Percentiles rank a stretch among this genome's conserved stretches.
phyloP scores from a whole-genome alignment of 2,113 vertebrate species.

The Odocoileus virginianus region DNA sequence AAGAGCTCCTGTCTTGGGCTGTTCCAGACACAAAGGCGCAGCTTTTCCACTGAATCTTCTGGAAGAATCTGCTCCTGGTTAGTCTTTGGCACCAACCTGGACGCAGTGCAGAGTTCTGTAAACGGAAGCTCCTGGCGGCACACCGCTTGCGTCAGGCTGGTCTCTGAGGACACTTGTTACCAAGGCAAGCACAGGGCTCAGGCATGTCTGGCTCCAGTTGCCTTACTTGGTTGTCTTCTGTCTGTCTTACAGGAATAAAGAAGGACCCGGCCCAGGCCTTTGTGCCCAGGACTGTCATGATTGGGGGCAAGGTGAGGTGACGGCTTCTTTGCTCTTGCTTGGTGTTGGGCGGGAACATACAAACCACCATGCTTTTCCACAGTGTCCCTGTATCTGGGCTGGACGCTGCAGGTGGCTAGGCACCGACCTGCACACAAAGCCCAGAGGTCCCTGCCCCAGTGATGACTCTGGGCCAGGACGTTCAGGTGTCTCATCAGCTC shows the following conservation, averaged over 20 bases:
- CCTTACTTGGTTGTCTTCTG: neutral
- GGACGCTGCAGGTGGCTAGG: rapidly evolving
- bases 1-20: neutral
- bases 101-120: neutral
- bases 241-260: conserved; percentile 86
- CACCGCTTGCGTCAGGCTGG: rapidly evolving
- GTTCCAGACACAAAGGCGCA: neutral
- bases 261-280: conserved; percentile 84
- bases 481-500: neutral
- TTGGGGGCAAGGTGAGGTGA: conserved; percentile 87
- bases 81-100: neutral
- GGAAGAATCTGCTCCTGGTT: neutral
- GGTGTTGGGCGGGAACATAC: neutral
- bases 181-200: rapidly evolving
- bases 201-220: neutral
- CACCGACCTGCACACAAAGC: neutral
- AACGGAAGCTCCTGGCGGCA: neutral
- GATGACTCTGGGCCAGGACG: neutral
- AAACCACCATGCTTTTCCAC: neutral
- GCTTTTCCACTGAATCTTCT: neutral
- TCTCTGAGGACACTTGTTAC: neutral
- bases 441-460: neutral
- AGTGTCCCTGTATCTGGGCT: neutral
- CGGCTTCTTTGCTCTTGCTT: neutral
- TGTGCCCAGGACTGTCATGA: conserved; percentile 91